Evolutionary conservation across 2,113 vertebrate genomes (phyloP).

Genomic region (Notarius quadriscutis): DNA sequence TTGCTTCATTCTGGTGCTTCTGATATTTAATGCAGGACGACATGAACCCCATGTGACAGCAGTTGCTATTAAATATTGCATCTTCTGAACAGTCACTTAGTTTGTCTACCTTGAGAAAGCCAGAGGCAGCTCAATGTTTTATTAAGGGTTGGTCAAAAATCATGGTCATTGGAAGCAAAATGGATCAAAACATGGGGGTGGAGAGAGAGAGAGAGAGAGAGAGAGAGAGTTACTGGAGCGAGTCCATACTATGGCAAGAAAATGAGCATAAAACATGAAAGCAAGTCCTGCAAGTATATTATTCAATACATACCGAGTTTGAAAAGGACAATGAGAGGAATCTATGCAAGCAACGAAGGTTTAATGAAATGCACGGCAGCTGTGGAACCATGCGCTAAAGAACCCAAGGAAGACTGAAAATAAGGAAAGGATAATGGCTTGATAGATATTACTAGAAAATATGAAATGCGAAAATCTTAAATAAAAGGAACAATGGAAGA

Average conservation of each 20-base stretch:
- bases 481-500: no score
- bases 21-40: constrained; percentile 4
- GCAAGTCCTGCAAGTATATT: background rate
- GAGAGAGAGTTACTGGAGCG: background rate
- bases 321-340: background rate
- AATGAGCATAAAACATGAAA: background rate
- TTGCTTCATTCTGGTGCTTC: background rate
- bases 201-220: background rate
- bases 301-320: background rate
- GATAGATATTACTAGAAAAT: no score
- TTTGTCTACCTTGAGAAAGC: background rate
- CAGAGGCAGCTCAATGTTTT: background rate
- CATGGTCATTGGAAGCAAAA: background rate
- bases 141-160: constrained; percentile 1
- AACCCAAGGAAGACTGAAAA: background rate
- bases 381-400: background rate
- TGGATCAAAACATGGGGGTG: background rate
- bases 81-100: background rate
- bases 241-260: no score
- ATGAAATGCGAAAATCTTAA: no score
- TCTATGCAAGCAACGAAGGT: background rate
- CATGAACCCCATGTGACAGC: background rate
- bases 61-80: background rate
- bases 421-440: background rate
- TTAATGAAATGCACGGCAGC: background rate